Percentiles rank a stretch among this genome's conserved stretches.
Evolutionary conservation across 2,888 invertebrate species (phyloP).

Genomic region (Drosophila paracracens): DNA sequence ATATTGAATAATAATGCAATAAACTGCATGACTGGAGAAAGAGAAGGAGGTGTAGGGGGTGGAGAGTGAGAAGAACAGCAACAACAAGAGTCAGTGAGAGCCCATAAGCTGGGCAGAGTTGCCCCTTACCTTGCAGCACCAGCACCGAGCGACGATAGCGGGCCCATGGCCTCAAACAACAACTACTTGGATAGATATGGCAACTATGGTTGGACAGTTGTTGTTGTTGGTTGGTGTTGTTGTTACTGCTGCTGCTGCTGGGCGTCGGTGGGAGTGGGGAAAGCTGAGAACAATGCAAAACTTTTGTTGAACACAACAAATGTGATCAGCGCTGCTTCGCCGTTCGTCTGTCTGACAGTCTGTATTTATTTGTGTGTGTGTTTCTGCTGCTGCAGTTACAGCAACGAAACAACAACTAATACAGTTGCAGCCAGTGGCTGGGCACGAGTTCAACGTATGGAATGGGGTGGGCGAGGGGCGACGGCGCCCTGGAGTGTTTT

Average conservation of each 20-base stretch:
- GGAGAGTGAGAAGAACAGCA: slow-evolving; percentile 28
- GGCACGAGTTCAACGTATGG: slow-evolving; percentile 49
- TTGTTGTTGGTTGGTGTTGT: slow-evolving; percentile 23
- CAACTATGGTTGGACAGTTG: slow-evolving; percentile 32
- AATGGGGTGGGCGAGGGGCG: slow-evolving; percentile 7
- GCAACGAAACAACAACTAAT: slow-evolving; percentile 22
- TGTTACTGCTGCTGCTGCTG: slow-evolving; percentile 36
- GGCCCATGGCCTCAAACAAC: slow-evolving; percentile 46
- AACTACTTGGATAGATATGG: slow-evolving; percentile 35
- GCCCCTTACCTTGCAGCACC: slow-evolving; percentile 60
- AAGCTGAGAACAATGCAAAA: slow-evolving; percentile 59
- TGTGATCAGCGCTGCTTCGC: slow-evolving; percentile 42
- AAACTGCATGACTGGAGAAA: slow-evolving; percentile 35
- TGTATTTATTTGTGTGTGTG: slow-evolving; percentile 6
- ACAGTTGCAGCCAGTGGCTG: slow-evolving; percentile 37
- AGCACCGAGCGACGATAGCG: slow-evolving; percentile 31
- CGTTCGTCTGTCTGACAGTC: slow-evolving; percentile 10
- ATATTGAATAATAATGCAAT: slow-evolving; percentile 53
- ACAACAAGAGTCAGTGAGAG: slow-evolving; percentile 28
- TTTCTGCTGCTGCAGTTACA: slow-evolving; percentile 44
- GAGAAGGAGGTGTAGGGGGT: not conserved
- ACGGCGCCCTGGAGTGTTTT: slow-evolving; percentile 17
- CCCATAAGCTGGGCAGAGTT: slow-evolving; percentile 28
- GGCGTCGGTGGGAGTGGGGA: slow-evolving; percentile 54
- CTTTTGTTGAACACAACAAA: slow-evolving; percentile 57